These are phyloP conservation scores for Kryptolebias marmoratus DNA, from an alignment of 2,113 vertebrate species.

Conservation along the genomic window DNA sequence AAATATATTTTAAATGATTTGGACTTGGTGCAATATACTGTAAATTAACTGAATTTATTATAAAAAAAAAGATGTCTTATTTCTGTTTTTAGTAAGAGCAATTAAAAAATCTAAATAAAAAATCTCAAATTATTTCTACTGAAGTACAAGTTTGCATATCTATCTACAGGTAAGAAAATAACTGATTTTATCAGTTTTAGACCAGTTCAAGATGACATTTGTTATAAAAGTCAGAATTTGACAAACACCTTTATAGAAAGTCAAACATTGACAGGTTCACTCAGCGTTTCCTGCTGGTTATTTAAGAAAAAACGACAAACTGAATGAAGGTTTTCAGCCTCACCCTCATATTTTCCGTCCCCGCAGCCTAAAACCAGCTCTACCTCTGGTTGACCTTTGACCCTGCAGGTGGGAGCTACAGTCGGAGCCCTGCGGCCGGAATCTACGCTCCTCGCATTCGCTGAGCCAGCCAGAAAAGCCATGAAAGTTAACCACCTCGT, in stretches of 20 bases:
- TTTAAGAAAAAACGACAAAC: not conserved
- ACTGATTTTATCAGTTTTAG: too few species aligned
- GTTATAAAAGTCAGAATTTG: not conserved
- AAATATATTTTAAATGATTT: too few species aligned
- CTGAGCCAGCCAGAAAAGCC: constrained; percentile 28
- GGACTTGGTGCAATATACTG: too few species aligned
- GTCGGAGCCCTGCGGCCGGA: not conserved
- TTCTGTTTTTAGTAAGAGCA: too few species aligned
- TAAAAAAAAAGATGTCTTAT: too few species aligned
- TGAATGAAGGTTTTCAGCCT: not conserved
- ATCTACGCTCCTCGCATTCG: not conserved
- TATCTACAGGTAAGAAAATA: too few species aligned
- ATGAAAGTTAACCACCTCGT: constrained; percentile 45
- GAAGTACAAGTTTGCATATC: too few species aligned
- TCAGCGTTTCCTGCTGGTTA: not conserved
- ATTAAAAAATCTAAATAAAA: too few species aligned
- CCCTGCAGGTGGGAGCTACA: constrained; percentile 21
- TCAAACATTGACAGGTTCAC: not conserved
- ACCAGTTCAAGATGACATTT: too few species aligned
- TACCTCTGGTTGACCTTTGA: constrained; percentile 36
- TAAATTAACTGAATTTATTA: too few species aligned
- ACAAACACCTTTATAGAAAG: not conserved
- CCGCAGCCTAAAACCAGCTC: constrained; percentile 64
- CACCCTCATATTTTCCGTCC: constrained; percentile 48
- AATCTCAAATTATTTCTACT: too few species aligned